Base-by-base conservation (phyloP, 2,113 vertebrate species). In the Motacilla alba region DNA sequence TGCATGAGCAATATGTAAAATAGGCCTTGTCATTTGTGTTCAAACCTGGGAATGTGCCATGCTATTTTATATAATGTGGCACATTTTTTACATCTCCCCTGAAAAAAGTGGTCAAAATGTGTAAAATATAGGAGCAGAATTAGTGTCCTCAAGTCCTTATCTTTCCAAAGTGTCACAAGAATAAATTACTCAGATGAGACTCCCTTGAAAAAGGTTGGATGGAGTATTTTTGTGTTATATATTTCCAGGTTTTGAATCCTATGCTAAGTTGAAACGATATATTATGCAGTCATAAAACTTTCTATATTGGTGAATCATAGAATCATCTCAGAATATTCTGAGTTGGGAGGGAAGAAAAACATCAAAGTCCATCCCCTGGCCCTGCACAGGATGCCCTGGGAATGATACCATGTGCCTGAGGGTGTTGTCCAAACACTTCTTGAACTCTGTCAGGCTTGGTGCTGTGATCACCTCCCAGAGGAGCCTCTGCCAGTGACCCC, bases 371-470 rank as follows among this genome's bases (percentile, higher is more conserved):
- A 52, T 3, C 10, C 52, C 52, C 53, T 59, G 16, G 33, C 8
- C 44, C 59, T 44, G 18, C 27, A 52, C 0, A 0, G 22, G 27
- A 6, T 12, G 33, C 21, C 5, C 5, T 12, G 52, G 28, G 49
- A 49, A 27, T 37, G 6, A 33, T 26, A 44, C 10, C 59, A 5
- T 9, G 27, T 20, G 21, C 35, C 59, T 58, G 35, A 28, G 26
- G 28, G 8, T 7, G 5, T 11, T 73, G 26, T 43, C 18, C 43
- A 50, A 74, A 66, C 7, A 3, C 27, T 50, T 41, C 11, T 28
- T 33, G 53, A 33, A 6, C 12, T 37, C 46, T 33, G 15, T 4
- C 18, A 58, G 52, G 3, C 0, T 55, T 20, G 35, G 27, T 49
- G 26, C 76, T 73, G 35, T 66, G 35, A 27, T 22, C 63, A 8